phyloP scores from a whole-genome alignment of 2,797 vertebrate genomes.

The Enteromius viviparus region DNA sequence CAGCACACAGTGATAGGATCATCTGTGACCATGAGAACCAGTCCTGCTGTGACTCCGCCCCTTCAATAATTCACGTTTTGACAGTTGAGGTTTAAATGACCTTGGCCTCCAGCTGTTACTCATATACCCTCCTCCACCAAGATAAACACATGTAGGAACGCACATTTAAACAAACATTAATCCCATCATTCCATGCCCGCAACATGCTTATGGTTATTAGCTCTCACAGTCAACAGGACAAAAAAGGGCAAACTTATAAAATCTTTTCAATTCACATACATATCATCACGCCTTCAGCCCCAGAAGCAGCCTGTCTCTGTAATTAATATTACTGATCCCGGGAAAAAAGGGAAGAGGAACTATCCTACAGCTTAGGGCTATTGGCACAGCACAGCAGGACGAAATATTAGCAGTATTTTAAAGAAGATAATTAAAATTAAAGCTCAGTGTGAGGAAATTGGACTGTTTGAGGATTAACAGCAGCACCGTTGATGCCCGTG shows the following conservation, averaged over 20 bases:
- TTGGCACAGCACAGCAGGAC: conserved; percentile 41
- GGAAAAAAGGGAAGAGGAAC: conserved; percentile 19
- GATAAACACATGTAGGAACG: neutral
- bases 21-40: conserved; percentile 22
- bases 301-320: neutral
- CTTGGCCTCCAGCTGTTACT: conserved; percentile 28
- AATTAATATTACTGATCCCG: conserved; percentile 44
- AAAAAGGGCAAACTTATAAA: neutral
- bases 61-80: conserved; percentile 12
- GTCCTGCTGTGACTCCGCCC: neutral
- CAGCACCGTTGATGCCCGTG: conserved; percentile 17
- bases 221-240: conserved; percentile 3
- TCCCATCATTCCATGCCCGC: neutral
- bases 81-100: conserved; percentile 29
- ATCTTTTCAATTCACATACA: conserved; percentile 17
- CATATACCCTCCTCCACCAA: neutral
- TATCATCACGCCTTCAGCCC: neutral
- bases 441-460: conserved; percentile 47
- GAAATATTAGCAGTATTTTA: conserved; percentile 55
- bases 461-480: conserved; percentile 56
- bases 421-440: conserved; percentile 47
- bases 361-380: conserved; percentile 43
- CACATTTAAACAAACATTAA: conserved; percentile 20
- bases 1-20: conserved; percentile 16
- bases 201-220: neutral